These are phyloP conservation scores for Platanista minor DNA, from an alignment of 2,113 vertebrate genomes.

Conservation along the genomic window DNA sequence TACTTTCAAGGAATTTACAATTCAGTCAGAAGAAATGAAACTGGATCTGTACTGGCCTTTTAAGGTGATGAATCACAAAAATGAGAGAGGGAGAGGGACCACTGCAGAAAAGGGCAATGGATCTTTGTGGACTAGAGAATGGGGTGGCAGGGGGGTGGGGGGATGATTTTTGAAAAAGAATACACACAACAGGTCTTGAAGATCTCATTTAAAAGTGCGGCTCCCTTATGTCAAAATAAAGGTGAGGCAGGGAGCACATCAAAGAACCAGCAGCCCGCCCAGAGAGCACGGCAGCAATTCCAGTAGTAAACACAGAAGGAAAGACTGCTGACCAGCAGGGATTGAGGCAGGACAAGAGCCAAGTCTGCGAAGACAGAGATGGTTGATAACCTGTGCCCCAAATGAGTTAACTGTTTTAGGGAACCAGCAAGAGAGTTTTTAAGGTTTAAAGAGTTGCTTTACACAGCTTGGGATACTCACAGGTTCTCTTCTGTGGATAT, in stretches of 20 bases:
- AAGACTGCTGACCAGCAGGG: too few species aligned
- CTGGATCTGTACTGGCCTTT: not conserved
- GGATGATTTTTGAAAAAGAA: not conserved
- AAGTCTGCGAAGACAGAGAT: not conserved
- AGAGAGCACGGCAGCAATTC: too few species aligned
- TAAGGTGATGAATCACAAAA: not conserved
- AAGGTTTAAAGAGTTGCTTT: not conserved
- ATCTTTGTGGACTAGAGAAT: too few species aligned
- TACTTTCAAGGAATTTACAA: not conserved
- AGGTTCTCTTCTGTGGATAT: not conserved
- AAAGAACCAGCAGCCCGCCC: not conserved
- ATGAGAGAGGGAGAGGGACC: not conserved
- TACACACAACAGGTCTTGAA: not conserved
- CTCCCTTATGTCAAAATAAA: not conserved
- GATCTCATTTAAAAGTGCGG: not conserved
- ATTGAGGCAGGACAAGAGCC: not conserved
- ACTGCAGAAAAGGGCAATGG: not conserved
- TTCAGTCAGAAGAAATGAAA: not conserved
- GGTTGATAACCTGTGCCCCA: accelerated
- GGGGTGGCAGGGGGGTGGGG: accelerated
- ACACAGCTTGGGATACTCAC: not conserved
- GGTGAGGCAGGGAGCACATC: not conserved
- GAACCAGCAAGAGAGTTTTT: not conserved
- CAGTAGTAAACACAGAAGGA: not conserved
- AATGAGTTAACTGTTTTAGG: not conserved